Evolutionary conservation across 35 echinoderm and acorn worm genomes (phyloP), one percentile per base, ranked within the genome.

Genomic region (Patiria miniata): DNA sequence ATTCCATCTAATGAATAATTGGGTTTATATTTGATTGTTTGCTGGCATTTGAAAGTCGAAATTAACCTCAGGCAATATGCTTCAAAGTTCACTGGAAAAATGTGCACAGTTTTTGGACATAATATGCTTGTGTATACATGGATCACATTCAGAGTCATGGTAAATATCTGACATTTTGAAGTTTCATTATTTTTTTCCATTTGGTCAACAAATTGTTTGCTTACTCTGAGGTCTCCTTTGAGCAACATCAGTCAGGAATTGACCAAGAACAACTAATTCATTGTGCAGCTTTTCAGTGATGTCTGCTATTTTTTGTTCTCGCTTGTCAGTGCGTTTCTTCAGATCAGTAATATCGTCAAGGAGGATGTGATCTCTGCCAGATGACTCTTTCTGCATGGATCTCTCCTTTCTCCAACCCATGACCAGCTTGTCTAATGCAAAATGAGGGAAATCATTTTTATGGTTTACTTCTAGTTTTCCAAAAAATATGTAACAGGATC

Each of bases 311-410:
- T 92, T 93, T 51, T 92, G 93, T 78, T 99, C 96, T 29, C 96
- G 84, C 36, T 88, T 76, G 79, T 99, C 93, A 42, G 96, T 94
- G 52, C 89, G 82, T 53, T 82, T 61, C 18, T 83, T 83, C 6
- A 99, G 86, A 53, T 95, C 93, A 29, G 96, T 99, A 79, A 99
- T 99, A 50, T 91, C 93, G 83, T 99, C 96, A 1, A 99, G 83
- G 40, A 99, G 91, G 1, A 94, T 51, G 40, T 90, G 92, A 47
- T 99, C 96, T 59, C 96, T 52, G 42, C 94, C 85, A 22, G 96
- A 89, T 65, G 78, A 92, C 34, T 92, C 82, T 57, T 99, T 87
- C 50, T 99, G 89, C 58, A 99, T 81, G 19, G 60, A 68, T 6
- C 77, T 77, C 59, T 99, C 90, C 79, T 92, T 80, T 39, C 87